phyloP scores from a whole-genome alignment of 2,888 invertebrate genomes.

The Harpalus rubripes region DNA sequence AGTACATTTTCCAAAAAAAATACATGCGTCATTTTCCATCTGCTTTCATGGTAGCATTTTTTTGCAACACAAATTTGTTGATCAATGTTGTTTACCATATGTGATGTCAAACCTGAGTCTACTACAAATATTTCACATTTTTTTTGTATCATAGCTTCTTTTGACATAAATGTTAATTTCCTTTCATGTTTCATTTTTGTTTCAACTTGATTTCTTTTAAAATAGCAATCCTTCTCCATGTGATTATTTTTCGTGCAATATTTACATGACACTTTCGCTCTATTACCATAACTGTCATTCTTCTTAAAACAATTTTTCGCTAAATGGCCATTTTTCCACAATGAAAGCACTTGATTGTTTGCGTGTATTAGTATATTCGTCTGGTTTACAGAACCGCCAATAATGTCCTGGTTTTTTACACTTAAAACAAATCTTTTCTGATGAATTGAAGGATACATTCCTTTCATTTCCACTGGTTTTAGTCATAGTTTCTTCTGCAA shows the following conservation, averaged over 20 bases:
- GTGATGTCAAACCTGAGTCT: too few species aligned
- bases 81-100: conserved; percentile 22
- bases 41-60: conserved; percentile 27
- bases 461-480: neutral
- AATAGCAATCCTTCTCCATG: too few species aligned
- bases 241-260: conserved; percentile 44
- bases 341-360: conserved; percentile 4
- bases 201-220: too few species aligned
- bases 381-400: neutral
- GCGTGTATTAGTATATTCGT: too few species aligned
- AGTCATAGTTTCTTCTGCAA: too few species aligned
- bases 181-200: too few species aligned
- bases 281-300: neutral
- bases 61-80: neutral
- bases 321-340: neutral
- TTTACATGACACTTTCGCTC: too few species aligned
- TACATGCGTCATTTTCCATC: neutral
- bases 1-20: conserved; percentile 11
- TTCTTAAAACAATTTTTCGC: neutral
- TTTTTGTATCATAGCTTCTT: too few species aligned
- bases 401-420: too few species aligned
- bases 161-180: too few species aligned
- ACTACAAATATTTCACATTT: too few species aligned
- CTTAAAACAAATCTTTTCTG: neutral
- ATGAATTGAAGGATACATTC: neutral